These are phyloP conservation scores for Subacronicta megacephala DNA, from an alignment of 2,888 invertebrate genomes.

Conservation along the genomic window DNA sequence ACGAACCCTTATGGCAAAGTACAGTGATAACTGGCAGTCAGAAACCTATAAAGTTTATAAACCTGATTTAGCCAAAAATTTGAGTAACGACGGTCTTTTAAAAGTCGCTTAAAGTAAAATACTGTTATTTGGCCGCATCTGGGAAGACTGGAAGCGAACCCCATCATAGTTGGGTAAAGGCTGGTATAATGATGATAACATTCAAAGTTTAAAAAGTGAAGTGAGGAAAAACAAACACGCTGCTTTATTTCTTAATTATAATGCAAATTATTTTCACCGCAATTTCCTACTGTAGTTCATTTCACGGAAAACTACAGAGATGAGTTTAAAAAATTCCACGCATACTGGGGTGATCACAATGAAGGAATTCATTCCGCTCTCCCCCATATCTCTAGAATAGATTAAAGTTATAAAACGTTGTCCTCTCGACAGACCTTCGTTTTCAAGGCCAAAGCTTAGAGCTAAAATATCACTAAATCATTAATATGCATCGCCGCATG, in stretches of 20 bases:
- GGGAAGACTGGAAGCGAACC: too few relatives aligned
- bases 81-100: too few relatives aligned
- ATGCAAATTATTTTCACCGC: conserved; percentile 24
- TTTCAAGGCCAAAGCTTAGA: conserved; percentile 33
- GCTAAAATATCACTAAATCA: conserved; percentile 36
- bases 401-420: conserved; percentile 22
- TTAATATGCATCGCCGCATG: conserved; percentile 47
- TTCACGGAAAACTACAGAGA: conserved; percentile 1
- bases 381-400: conserved; percentile 20
- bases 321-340: conserved; percentile 40
- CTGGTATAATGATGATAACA: too few relatives aligned
- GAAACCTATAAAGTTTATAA: too few relatives aligned
- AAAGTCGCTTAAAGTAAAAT: too few relatives aligned
- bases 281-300: conserved; percentile 10
- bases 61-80: too few relatives aligned
- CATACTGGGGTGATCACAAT: conserved; percentile 9
- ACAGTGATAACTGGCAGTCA: too few relatives aligned
- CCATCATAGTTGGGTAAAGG: too few relatives aligned
- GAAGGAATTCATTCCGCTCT: conserved; percentile 35
- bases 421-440: conserved; percentile 25
- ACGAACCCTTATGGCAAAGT: too few relatives aligned
- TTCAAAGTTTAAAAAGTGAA: too few relatives aligned
- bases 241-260: conserved; percentile 16
- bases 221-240: neutral
- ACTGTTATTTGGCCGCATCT: too few relatives aligned